A percentile compares a stretch with the other conserved stretches of the same genome.
phyloP scores from a whole-genome alignment of 2,113 vertebrate species.

The Stegastes partitus region DNA sequence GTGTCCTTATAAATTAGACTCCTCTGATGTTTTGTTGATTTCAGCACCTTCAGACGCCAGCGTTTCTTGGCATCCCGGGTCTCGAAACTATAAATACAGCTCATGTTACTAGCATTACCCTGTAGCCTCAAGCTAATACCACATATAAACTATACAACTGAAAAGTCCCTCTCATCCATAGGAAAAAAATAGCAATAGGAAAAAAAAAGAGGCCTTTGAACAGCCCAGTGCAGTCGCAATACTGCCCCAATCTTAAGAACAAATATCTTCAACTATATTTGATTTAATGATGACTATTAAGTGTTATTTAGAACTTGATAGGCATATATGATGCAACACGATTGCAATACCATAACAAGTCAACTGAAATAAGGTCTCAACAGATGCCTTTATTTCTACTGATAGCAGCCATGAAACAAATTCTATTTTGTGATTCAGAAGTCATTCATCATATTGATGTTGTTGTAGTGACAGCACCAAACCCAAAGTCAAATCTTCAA shows the following conservation, averaged over 20 bases:
- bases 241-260: constrained; percentile 7
- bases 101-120: neutral
- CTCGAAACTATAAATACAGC: neutral
- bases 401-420: constrained; percentile 10
- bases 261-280: constrained; percentile 24
- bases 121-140: constrained; percentile 1
- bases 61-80: neutral
- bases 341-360: constrained; percentile 7
- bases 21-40: constrained; percentile 5
- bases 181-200: too few species aligned
- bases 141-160: neutral
- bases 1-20: neutral
- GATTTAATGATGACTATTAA: constrained; percentile 51
- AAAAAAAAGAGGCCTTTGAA: neutral
- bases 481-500: neutral
- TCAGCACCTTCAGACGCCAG: neutral
- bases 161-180: neutral
- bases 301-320: constrained; percentile 42
- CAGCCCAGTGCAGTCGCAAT: neutral
- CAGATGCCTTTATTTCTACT: constrained; percentile 2
- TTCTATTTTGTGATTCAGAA: constrained; percentile 8
- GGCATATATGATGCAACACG: constrained; percentile 46
- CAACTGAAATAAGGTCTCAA: constrained; percentile 21
- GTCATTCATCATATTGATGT: constrained; percentile 22
- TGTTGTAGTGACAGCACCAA: constrained; percentile 11